phyloP scores from a whole-genome alignment of 1,140 invertebrate genomes.

The Dinoponera quadriceps region DNA sequence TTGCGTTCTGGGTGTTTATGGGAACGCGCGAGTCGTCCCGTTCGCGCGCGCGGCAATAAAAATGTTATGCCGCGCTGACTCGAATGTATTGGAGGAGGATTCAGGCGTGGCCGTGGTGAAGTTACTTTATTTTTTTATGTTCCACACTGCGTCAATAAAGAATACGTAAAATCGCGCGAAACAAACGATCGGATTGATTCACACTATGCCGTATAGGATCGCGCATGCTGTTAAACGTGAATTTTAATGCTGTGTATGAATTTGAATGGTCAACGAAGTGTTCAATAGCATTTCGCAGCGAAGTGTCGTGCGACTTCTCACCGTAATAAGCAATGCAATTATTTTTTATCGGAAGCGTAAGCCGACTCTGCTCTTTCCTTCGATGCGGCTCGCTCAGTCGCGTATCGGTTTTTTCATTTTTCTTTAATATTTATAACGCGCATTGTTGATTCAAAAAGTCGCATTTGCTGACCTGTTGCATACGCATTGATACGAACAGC shows the following conservation, averaged over 20 bases:
- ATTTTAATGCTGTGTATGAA: neutral
- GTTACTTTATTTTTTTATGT: conserved; percentile 15
- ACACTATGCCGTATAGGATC: neutral
- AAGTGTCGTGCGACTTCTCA: neutral
- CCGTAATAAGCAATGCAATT: conserved; percentile 3
- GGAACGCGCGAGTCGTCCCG: neutral
- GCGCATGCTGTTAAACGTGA: neutral
- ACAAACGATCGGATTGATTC: neutral
- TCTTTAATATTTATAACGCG: conserved; percentile 53
- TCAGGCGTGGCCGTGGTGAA: conserved; percentile 5
- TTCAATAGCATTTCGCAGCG: neutral
- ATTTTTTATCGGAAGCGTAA: conserved; percentile 1
- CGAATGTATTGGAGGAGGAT: conserved; percentile 15
- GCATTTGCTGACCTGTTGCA: conserved; percentile 50
- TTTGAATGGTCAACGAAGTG: neutral
- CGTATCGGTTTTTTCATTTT: conserved; percentile 15
- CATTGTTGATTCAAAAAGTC: conserved; percentile 44
- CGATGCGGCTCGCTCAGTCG: neutral
- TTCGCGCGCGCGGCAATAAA: conserved; percentile 36
- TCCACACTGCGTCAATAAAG: neutral
- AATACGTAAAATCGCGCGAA: neutral
- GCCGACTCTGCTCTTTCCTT: neutral
- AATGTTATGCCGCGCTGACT: conserved; percentile 29
- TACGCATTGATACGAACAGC: conserved; percentile 4
- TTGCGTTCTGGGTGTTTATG: conserved; percentile 53